These are phyloP conservation scores for Sinocyclocheilus grahami DNA, from an alignment of 2,113 vertebrate genomes.

Conservation along the genomic window DNA sequence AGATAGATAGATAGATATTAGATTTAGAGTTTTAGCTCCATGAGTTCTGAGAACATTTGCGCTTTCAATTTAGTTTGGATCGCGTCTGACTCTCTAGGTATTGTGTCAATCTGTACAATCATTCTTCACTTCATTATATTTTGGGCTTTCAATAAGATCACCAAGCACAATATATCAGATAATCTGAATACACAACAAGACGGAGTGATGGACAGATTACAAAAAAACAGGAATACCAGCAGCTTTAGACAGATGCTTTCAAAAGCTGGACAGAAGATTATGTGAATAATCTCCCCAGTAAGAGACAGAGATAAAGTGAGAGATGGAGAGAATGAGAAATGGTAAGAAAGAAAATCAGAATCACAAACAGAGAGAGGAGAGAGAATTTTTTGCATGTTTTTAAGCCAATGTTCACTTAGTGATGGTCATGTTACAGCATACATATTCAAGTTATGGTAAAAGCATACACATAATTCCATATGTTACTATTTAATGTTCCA, in stretches of 20 bases:
- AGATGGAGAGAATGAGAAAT: slow-evolving; percentile 5
- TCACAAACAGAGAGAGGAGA: background rate
- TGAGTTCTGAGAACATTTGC: background rate
- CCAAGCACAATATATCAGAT: background rate
- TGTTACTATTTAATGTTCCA: background rate
- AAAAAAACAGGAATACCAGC: slow-evolving; percentile 50
- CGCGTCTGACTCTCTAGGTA: background rate
- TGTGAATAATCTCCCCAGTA: slow-evolving; percentile 69
- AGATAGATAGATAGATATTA: background rate
- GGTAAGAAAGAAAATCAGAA: slow-evolving; percentile 37
- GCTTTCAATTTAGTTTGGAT: background rate
- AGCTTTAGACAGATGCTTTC: slow-evolving; percentile 69
- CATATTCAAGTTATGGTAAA: background rate
- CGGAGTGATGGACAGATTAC: slow-evolving; percentile 46
- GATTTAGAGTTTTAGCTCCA: background rate
- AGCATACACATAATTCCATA: background rate
- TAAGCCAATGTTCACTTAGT: background rate
- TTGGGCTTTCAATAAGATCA: background rate
- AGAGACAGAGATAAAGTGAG: slow-evolving; percentile 41
- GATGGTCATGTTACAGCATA: no score
- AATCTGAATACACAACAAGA: slow-evolving; percentile 29
- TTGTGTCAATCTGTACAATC: background rate
- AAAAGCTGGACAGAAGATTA: slow-evolving; percentile 67
- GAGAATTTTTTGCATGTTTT: background rate
- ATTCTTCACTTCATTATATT: background rate